Evolutionary conservation across 2,888 invertebrate species (phyloP).

Genomic region (Nymphalis c-album): DNA sequence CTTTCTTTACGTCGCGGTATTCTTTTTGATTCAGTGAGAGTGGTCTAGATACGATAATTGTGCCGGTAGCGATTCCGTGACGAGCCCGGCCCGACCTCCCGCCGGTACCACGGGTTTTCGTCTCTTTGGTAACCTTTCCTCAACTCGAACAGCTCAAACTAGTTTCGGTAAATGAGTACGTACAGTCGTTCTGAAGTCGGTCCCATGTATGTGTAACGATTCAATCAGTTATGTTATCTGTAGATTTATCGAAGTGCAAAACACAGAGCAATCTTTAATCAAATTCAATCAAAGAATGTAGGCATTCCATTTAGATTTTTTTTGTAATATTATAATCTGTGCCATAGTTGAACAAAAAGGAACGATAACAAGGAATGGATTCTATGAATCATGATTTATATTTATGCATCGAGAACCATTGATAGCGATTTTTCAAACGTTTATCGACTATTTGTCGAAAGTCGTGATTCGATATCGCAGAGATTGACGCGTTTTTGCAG

Average conservation of each 20-base stretch:
- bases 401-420: constrained; percentile 3
- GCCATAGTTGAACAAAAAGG: too few relatives aligned
- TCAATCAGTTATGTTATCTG: too few relatives aligned
- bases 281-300: too few relatives aligned
- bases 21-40: constrained; percentile 80
- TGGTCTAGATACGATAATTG: constrained; percentile 79
- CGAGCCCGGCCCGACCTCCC: constrained; percentile 58
- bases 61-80: constrained; percentile 73
- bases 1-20: constrained; percentile 76
- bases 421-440: constrained; percentile 23
- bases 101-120: constrained; percentile 41
- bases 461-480: constrained; percentile 62
- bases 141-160: constrained; percentile 29
- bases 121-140: constrained; percentile 36
- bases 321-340: too few relatives aligned
- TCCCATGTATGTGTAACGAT: constrained; percentile 12
- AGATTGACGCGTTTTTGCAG: constrained; percentile 60
- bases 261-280: too few relatives aligned
- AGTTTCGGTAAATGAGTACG: constrained; percentile 28
- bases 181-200: constrained; percentile 18
- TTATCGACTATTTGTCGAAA: constrained; percentile 43
- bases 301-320: too few relatives aligned
- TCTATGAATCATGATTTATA: constrained; percentile 17
- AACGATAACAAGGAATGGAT: too few relatives aligned
- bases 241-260: too few relatives aligned